Conservation (phyloP, 1,140 invertebrate species). For the Apocrypta bakeri region DNA sequence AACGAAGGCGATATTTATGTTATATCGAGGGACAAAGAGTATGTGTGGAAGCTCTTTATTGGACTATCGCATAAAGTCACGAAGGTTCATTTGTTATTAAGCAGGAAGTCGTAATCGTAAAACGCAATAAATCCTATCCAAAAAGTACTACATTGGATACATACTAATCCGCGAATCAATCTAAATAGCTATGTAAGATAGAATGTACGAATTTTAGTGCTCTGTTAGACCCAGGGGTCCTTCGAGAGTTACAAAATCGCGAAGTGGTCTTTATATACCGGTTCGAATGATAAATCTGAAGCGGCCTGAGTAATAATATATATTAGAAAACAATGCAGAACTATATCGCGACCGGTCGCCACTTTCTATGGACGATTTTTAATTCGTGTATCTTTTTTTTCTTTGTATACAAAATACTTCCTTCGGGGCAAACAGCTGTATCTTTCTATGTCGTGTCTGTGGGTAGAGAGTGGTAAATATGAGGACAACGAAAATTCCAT, state of each 20-base stretch:
- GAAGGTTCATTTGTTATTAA: constrained; percentile 2
- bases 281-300: constrained; percentile 25
- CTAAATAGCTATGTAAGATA: not conserved
- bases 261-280: not conserved
- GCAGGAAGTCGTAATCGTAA: constrained; percentile 1
- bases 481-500: too few relatives aligned
- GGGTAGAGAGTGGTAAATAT: too few relatives aligned
- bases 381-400: not conserved
- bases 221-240: not conserved
- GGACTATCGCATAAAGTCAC: not conserved
- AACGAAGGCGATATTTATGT: not conserved
- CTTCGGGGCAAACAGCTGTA: constrained; percentile 23
- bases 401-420: too few relatives aligned
- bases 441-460: not conserved
- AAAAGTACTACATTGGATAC: not conserved
- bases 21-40: not conserved
- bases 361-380: not conserved
- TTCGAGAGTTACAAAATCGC: constrained; percentile 7
- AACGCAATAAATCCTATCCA: not conserved
- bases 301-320: constrained; percentile 24
- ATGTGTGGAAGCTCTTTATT: not conserved
- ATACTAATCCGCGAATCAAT: not conserved
- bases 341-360: not conserved
- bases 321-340: constrained; percentile 38
- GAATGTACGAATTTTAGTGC: too few relatives aligned